A percentile compares a stretch with the other conserved stretches of the same genome.
These are phyloP conservation scores for Bettongia penicillata DNA, from an alignment of 2,113 vertebrate species.

Conservation along the genomic window DNA sequence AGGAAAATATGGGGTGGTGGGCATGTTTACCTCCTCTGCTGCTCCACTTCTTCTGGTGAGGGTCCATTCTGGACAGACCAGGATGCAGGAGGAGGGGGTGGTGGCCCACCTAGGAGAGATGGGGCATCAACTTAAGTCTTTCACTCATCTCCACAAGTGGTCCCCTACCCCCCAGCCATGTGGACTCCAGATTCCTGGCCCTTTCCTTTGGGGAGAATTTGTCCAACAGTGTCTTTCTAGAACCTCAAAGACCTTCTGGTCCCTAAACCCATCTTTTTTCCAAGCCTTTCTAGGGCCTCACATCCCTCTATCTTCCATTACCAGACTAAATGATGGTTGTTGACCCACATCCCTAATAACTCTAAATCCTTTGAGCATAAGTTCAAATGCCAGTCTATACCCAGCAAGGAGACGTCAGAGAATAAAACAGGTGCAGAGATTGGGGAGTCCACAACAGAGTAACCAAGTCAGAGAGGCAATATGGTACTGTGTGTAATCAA, in stretches of 20 bases:
- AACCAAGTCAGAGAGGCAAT: neutral
- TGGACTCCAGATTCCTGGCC: neutral
- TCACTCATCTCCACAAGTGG: neutral
- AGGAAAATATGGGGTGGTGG: neutral
- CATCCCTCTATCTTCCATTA: neutral
- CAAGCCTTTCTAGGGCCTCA: neutral
- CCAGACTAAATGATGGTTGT: neutral
- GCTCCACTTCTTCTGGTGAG: conserved; percentile 89
- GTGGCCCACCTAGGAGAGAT: conserved; percentile 62
- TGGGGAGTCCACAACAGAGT: too few relatives aligned
- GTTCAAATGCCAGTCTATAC: neutral
- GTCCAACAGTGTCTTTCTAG: neutral
- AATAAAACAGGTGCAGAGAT: neutral
- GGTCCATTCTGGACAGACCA: conserved; percentile 88
- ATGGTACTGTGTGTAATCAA: too few relatives aligned
- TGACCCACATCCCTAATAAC: neutral
- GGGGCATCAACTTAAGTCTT: neutral
- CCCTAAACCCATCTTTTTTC: neutral
- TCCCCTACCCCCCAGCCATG: neutral
- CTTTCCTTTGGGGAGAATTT: neutral
- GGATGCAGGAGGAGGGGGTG: neutral
- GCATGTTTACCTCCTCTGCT: conserved; percentile 87
- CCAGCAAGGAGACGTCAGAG: neutral
- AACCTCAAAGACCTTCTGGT: neutral
- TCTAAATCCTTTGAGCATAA: neutral